Base-by-base conservation (phyloP, 1,140 invertebrate genomes). In the Drosophila triauraria region DNA sequence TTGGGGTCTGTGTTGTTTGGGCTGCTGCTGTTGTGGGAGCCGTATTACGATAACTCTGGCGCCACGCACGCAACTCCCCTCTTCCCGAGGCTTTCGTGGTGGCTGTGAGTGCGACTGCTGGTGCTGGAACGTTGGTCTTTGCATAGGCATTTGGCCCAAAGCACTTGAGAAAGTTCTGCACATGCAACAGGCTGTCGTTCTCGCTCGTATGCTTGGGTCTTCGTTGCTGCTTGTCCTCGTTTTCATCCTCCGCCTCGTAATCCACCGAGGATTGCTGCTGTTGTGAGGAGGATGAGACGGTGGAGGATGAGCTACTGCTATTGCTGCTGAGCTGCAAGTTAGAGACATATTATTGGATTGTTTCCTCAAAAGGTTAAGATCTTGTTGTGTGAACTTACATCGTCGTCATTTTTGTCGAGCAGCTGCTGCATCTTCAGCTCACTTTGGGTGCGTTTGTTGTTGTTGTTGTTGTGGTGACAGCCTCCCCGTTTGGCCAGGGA, bases 111-210 rank as follows among this genome's bases (percentile, higher is more conserved):
- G 47, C 72, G 6, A 30, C 13, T 50, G 25, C 8, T 32, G 48
- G 9, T 3, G 48, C 17, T 20, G 30, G 13, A 23, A 56, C 35
- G 13, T 23, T 56, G 20, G 35, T 40, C 42, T 53, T 42, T 44
- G 70, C 59, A 46, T 56, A 77, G n/a, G 79, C 70, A 57, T 71
- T 91, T 44, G 77, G 74, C 35, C 86, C 88, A 44, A 92, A 92
- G 65, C 82, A 91, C 75, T 92, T 92, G 0, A 92, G 74, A 78
- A 92, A 92, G 70, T 91, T 92, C 57, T 92, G 91, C 5, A 92
- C 91, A 61, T 92, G 82, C 47, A 90, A 54, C 40, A 92, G 56
- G 32, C 80, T 90, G n/a, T 92, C 78, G 43, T 80, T 91, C 38
- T 92, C 78, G 59, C 82, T 67, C 9, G 71, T 78, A 20, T 80